Conservation (phyloP, 2,888 invertebrate genomes). For the Capitulum mitella region DNA sequence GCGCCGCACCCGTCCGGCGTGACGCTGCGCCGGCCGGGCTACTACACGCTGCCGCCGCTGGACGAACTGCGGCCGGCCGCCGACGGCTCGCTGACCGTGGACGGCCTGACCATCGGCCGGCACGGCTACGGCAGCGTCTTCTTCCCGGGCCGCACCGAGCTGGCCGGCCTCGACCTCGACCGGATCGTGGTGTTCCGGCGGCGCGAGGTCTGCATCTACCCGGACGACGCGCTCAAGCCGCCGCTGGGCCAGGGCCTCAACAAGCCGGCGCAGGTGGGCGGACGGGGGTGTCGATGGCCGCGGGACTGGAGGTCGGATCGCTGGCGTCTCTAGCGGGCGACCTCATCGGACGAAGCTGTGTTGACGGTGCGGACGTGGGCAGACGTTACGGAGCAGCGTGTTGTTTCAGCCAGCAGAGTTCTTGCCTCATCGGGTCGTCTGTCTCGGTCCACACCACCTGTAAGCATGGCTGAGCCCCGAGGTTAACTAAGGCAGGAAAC, state of each 20-base stretch:
- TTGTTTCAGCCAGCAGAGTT: no score
- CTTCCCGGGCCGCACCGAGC: conserved; percentile 75
- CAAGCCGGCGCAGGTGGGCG: conserved; percentile 62
- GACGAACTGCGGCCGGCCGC: conserved; percentile 64
- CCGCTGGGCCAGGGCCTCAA: conserved; percentile 80
- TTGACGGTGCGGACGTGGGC: no score
- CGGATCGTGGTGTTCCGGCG: conserved; percentile 55
- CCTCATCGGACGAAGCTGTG: no score
- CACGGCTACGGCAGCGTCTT: conserved; percentile 83
- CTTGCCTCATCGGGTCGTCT: no score
- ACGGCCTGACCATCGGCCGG: conserved; percentile 80
- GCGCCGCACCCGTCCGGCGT: conserved; percentile 66
- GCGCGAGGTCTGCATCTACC: conserved; percentile 92
- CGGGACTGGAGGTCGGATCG: no score
- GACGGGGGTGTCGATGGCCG: not conserved
- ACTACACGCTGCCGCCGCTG: conserved; percentile 81
- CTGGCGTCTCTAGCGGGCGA: no score
- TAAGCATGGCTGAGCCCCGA: no score
- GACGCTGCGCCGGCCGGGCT: conserved; percentile 67
- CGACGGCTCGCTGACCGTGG: conserved; percentile 58
- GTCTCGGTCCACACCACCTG: no score
- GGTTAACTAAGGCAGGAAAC: no score
- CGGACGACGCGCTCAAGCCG: conserved; percentile 80
- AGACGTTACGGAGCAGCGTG: no score
- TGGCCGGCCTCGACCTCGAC: conserved; percentile 53